Evolutionary conservation across 2,888 invertebrate genomes (phyloP), one percentile per base, ranked within the genome.

Genomic region (Sesia apiformis): DNA sequence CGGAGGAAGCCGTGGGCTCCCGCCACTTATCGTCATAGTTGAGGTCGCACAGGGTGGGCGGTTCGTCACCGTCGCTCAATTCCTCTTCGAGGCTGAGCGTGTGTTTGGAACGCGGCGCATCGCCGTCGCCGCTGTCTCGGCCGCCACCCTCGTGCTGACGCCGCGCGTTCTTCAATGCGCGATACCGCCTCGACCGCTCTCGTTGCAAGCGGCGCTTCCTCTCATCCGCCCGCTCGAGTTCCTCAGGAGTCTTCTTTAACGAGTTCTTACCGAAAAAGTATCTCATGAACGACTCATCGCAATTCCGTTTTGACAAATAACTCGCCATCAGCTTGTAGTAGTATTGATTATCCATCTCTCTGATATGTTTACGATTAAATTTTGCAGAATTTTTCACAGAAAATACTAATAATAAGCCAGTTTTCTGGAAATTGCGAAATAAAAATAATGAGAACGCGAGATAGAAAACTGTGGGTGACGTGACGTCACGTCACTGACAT

Each of bases 241-340:
- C 88, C 54, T 87, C 88, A 3, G 88, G 82, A 5, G 85, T 81
- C 69, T 87, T 88, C 70, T 86, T 88, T 52, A 79, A 58, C 4
- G 87, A 75, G 62, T 83, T 88, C 66, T 88, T 88, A 46, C 88
- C 88, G 59, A 89, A 88, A 65, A 89, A 88, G 69, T 89, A 89
- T 61, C 88, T 78, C 84, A 89, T 87, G 65, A 88, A 88, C 54
- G 88, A 89, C 70, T 89, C 88, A 72, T 88, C 88, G 66, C 88
- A 89, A 71, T 88, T 88, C 52, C 86, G 74, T 75, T 89, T 89
- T 38, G 89, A 88, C 51, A 89, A 66, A 64, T 89, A 89, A 63
- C 81, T 89, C 38, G 88, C 88, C 89, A 89, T 89, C 54, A 88
- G 62, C 63, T 89, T 88, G 63, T 88, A 88, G 61, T 89, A 89